phyloP scores from a whole-genome alignment of 2,797 vertebrate species.

The Meriones psammophilus region DNA sequence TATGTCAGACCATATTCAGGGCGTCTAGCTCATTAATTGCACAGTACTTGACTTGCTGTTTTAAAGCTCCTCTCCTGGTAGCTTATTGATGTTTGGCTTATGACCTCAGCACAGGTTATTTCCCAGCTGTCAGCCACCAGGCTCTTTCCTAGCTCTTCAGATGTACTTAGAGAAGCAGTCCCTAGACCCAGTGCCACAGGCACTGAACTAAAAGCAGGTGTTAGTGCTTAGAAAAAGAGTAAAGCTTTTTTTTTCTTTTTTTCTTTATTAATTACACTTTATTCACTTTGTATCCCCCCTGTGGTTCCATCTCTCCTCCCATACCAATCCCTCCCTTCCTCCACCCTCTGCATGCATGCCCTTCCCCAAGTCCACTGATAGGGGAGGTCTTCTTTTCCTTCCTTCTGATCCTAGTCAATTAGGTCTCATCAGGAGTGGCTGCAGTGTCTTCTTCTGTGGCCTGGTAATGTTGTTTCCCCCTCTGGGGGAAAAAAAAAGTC shows the following conservation, averaged over 20 bases:
- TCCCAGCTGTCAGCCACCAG: neutral
- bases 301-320: too few species aligned
- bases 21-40: neutral
- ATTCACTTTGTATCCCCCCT: too few species aligned
- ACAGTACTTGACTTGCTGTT: slow-evolving; percentile 42
- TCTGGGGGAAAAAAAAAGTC: neutral
- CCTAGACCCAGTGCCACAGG: neutral
- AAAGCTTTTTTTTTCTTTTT: neutral
- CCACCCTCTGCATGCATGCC: too few species aligned
- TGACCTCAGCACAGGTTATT: neutral
- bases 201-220: slow-evolving; percentile 26
- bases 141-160: neutral
- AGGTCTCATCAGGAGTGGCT: too few species aligned
- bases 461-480: too few species aligned
- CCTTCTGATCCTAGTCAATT: too few species aligned
- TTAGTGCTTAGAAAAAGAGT: neutral
- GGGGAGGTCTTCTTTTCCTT: too few species aligned
- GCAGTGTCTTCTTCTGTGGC: too few species aligned
- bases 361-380: too few species aligned
- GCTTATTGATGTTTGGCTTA: neutral
- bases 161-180: neutral
- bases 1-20: slow-evolving; percentile 34
- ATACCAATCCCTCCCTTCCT: too few species aligned
- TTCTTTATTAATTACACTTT: too few species aligned
- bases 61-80: slow-evolving; percentile 30